Evolutionary conservation across 2,797 vertebrate species (phyloP).

Genomic region (Odontamblyopus lacepedii): DNA sequence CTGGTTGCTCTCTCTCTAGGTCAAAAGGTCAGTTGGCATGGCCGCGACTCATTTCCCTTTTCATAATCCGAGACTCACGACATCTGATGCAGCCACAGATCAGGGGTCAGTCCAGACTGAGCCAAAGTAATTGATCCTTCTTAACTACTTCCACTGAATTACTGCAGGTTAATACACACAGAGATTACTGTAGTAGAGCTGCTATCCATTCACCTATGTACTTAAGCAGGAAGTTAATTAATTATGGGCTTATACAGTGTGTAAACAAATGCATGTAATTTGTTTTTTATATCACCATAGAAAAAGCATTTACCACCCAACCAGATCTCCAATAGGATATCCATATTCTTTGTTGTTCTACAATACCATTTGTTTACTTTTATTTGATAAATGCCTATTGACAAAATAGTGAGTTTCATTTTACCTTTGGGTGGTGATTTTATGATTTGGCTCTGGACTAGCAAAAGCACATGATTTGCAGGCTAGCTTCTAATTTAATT

Average conservation of each 20-base stretch:
- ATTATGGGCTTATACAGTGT: background rate
- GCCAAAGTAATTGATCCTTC: slow-evolving; percentile 66
- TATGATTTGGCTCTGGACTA: background rate
- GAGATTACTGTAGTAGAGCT: slow-evolving; percentile 37
- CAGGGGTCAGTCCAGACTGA: slow-evolving; percentile 43
- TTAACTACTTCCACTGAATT: slow-evolving; percentile 72
- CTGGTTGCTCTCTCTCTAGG: slow-evolving; percentile 19
- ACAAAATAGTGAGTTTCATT: background rate
- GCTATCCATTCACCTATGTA: slow-evolving; percentile 34
- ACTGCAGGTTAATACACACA: slow-evolving; percentile 68
- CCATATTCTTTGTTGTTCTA: too few relatives aligned
- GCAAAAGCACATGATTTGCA: background rate
- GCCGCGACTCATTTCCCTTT: slow-evolving; percentile 13
- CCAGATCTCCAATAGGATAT: too few relatives aligned
- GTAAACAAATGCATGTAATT: slow-evolving; percentile 3
- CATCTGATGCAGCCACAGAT: slow-evolving; percentile 44
- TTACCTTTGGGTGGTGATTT: background rate
- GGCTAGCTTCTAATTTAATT: background rate
- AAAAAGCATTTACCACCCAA: too few relatives aligned
- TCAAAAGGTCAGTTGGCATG: slow-evolving; percentile 33
- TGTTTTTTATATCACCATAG: background rate
- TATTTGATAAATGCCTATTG: too few relatives aligned
- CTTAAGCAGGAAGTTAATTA: slow-evolving; percentile 10
- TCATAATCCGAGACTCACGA: slow-evolving; percentile 30
- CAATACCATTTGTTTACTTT: too few relatives aligned